A percentile compares a stretch with the other conserved stretches of the same genome.
Evolutionary conservation across 2,113 vertebrate species (phyloP).

Genomic region (Entelurus aequoreus): DNA sequence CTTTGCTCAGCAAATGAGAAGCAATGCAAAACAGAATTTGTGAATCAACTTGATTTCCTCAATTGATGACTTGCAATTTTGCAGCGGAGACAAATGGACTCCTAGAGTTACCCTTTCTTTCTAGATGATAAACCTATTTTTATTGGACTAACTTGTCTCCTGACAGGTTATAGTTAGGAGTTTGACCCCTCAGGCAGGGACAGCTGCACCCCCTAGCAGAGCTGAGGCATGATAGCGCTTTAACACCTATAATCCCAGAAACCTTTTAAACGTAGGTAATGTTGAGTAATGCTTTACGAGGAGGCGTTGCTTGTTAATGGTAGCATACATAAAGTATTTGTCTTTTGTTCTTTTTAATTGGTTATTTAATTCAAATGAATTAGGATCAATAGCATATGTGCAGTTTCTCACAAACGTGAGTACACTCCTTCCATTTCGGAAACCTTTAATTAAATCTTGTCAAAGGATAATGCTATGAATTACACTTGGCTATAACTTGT

Average conservation of each 20-base stretch:
- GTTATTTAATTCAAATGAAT: background rate
- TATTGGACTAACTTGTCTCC: conserved; percentile 15
- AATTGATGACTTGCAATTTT: conserved; percentile 26
- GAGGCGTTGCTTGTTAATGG: background rate
- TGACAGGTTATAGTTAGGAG: conserved; percentile 8
- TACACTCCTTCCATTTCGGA: background rate
- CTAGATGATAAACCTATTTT: conserved; percentile 15
- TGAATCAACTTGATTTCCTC: no score
- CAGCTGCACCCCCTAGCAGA: conserved; percentile 50
- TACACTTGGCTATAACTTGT: no score
- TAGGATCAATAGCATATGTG: background rate
- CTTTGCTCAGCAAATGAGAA: background rate
- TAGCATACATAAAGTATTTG: background rate
- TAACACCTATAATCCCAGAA: conserved; percentile 28
- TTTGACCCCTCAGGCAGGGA: conserved; percentile 19
- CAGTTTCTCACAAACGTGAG: background rate
- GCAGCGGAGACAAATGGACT: conserved; percentile 3
- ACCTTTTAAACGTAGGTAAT: conserved; percentile 31
- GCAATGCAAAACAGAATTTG: background rate
- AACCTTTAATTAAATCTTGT: no score
- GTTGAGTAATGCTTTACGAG: conserved; percentile 23
- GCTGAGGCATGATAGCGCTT: conserved; percentile 19
- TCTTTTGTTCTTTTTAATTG: background rate
- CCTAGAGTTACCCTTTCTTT: background rate
- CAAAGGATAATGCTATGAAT: no score